phyloP scores from a whole-genome alignment of 1,140 invertebrate species.

The Periplaneta americana region DNA sequence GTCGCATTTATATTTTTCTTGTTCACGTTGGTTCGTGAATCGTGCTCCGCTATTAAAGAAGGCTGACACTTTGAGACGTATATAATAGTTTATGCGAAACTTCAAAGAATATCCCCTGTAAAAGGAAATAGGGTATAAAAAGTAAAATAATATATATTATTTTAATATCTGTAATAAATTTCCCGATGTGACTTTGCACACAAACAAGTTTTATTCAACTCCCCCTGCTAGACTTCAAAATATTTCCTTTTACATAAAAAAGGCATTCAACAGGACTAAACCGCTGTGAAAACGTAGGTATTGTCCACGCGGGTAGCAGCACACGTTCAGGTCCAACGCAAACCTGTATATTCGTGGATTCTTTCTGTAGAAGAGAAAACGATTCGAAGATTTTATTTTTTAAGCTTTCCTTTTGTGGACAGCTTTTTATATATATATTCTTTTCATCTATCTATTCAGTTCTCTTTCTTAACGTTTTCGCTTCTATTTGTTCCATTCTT shows the following conservation, averaged over 20 bases:
- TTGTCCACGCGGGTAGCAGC: not conserved
- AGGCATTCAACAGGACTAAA: not conserved
- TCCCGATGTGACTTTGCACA: not conserved
- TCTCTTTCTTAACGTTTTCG: not conserved
- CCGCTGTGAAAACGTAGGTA: not conserved
- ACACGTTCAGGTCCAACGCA: not conserved
- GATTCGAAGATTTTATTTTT: not conserved
- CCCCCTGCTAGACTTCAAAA: not conserved
- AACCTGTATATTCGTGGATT: too few species aligned
- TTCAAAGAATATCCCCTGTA: too few species aligned
- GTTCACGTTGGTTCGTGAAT: too few species aligned
- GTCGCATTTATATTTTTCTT: too few species aligned
- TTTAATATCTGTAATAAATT: not conserved
- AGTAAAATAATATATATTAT: not conserved
- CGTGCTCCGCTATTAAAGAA: too few species aligned
- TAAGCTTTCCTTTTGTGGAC: not conserved
- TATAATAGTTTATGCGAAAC: too few species aligned
- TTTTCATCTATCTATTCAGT: too few species aligned
- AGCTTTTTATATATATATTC: not conserved
- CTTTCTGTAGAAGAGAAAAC: not conserved
- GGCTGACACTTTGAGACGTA: too few species aligned
- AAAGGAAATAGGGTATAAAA: too few species aligned
- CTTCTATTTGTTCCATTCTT: not conserved
- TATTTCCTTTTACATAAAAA: not conserved
- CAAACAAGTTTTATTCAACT: not conserved